These are phyloP conservation scores for Ophraella communa DNA, from an alignment of 2,888 invertebrate genomes.

Conservation along the genomic window DNA sequence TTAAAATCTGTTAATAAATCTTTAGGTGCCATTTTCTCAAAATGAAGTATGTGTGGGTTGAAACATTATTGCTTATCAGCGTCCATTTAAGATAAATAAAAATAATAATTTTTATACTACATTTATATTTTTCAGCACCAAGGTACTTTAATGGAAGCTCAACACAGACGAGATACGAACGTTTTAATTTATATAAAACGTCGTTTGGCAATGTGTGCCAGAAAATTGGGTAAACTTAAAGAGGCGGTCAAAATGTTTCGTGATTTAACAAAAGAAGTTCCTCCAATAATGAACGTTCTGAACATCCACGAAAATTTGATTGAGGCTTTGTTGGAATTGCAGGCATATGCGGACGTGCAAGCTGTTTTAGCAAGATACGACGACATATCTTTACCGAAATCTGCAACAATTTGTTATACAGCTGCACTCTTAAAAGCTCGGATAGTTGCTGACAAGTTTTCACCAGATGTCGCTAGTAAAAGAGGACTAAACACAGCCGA, in stretches of 20 bases:
- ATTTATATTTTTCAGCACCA: constrained; percentile 74
- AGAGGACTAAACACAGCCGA: constrained; percentile 85
- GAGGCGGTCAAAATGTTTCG: constrained; percentile 97
- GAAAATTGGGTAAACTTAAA: constrained; percentile 90
- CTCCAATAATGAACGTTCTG: constrained; percentile 91
- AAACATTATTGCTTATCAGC: too few species aligned
- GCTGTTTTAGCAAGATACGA: constrained; percentile 91
- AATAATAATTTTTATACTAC: too few species aligned
- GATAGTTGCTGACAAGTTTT: constrained; percentile 88
- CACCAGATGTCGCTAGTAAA: constrained; percentile 83
- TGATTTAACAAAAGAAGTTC: constrained; percentile 94
- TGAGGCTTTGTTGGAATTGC: constrained; percentile 93
- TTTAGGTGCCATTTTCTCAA: too few species aligned
- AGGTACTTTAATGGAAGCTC: constrained; percentile 72
- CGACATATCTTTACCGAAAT: constrained; percentile 92
- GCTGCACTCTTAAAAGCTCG: constrained; percentile 92
- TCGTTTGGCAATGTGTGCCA: constrained; percentile 95
- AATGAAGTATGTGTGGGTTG: too few species aligned
- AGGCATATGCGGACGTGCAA: constrained; percentile 96
- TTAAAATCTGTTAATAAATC: too few species aligned
- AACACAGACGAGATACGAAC: constrained; percentile 88
- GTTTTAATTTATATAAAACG: constrained; percentile 93
- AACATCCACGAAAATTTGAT: constrained; percentile 96
- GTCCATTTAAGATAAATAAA: too few species aligned
- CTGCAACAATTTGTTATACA: constrained; percentile 94